Evolutionary conservation across 1,140 invertebrate genomes (phyloP), one percentile per base, ranked within the genome.

Genomic region (Drosophila pallidifrons): DNA sequence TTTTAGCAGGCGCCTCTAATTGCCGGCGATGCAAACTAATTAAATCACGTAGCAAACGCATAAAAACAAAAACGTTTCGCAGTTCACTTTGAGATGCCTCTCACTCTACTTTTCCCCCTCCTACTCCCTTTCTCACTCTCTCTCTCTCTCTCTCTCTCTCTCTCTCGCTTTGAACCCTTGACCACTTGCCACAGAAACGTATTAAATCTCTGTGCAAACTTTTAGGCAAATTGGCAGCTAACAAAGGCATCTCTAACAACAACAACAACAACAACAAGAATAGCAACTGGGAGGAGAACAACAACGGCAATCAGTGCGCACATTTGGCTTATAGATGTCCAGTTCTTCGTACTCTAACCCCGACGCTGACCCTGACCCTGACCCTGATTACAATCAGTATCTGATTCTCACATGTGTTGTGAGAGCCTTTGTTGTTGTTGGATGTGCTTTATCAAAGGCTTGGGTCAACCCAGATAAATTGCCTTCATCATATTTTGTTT

Each of bases 21-120:
- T 80, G 70, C 65, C 67, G 70, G 54, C 61, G 59, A 77, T 58
- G 64, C 75, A 74, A 87, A 82, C 77, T 88, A 88, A 88, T 88
- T 89, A 88, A 88, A 88, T 88, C 83, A 88, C 85, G 83, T 88
- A 88, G 85, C 70, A 89, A 89, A 85, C 82, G 77, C 81, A 83
- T 89, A 82, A 83, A 83, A 82, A 77, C 63, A 61, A 76, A 82
- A 86, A 77, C 75, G 79, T 87, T 83, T 76, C 65, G 43, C 65
- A 64, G 46, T 49, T 70, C 59, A 20, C 35, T n/a, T 52, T 35
- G 55, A 45, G 46, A 70, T 58, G 35, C 6, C 35, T 35, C 8
- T 35, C 8, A 35, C 8, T 35, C 6, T 35, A 35, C 35, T 35
- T 43, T n/a, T 43, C 35, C 35, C 35, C 7, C 10, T 13, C 7